Evolutionary conservation across 2,113 vertebrate species (phyloP), one percentile per base, ranked within the genome.

Genomic region (Trinectes maculatus): DNA sequence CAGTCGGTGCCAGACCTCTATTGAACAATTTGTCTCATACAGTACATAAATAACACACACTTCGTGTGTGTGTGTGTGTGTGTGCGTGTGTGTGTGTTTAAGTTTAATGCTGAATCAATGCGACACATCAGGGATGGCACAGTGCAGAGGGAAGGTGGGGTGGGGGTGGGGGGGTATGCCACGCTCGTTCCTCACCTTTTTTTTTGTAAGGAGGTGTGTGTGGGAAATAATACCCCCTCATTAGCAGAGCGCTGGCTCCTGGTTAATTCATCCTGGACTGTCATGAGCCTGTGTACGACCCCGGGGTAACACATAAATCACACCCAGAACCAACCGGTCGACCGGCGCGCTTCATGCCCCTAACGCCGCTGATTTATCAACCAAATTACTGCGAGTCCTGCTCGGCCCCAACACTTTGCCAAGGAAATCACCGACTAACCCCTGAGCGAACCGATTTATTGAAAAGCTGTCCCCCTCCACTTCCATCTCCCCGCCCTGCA

Each of bases 301-400:
- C 95, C 91, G 95, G 92, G 95, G 95, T 95, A 95, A 94, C 92
- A 94, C 95, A 98, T 97, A 96, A 96, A 98, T 98, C 95, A 97
- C 92, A 82, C 81, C 82, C 94, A 90, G 94, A 96, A 95, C 93
- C 92, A 82, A 91, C 67, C 80, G 81, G 74, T 54, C 72, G 77
- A 82, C 48, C 85, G 70, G 81, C 73, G 39, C 74, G 84, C 87
- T 71, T 69, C 91, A 72, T 75, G 91, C 75, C 86, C 89, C 92
- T 88, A 92, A 93, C 91, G 83, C 85, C 81, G 91, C 92, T 94
- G 93, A 95, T 96, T 95, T 94, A 95, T 96, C 95, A 94, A 95
- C 94, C 96, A 95, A 96, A 97, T 95, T 94, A 95, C 94, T 93
- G 79, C 90, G 91, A 91, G 92, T 94, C 87, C 87, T 85, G 87